These are phyloP conservation scores for Hyposoter didymator DNA, from an alignment of 2,888 invertebrate species.

Conservation along the genomic window DNA sequence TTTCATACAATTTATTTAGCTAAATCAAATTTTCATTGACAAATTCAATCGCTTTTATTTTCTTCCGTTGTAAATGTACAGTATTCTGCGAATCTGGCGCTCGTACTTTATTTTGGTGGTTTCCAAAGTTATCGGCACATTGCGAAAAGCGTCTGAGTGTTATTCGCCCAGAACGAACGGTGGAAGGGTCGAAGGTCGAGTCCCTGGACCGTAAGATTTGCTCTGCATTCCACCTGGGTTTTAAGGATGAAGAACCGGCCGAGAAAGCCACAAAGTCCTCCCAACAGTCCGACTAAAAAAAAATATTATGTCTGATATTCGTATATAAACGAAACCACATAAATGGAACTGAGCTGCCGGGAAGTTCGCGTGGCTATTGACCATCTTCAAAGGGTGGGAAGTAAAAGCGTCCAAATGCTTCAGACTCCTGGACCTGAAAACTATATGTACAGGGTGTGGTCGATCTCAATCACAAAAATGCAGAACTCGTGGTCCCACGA, in stretches of 20 bases:
- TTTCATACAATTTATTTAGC: not conserved
- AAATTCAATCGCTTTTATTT: not conserved
- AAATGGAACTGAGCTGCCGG: slow-evolving; percentile 51
- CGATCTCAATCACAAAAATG: not conserved
- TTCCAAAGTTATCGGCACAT: slow-evolving; percentile 4
- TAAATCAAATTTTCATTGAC: not conserved
- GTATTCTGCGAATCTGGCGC: not conserved
- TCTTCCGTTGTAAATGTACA: not conserved
- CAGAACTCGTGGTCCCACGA: not conserved
- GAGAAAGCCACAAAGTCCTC: slow-evolving; percentile 18
- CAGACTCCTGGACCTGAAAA: not conserved
- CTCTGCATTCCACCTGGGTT: slow-evolving; percentile 39
- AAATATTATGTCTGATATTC: slow-evolving; percentile 2
- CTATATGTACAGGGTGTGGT: not conserved
- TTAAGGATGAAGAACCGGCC: slow-evolving; percentile 14
- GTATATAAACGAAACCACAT: slow-evolving; percentile 7
- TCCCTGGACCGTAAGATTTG: slow-evolving; percentile 37
- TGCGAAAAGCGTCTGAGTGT: not conserved
- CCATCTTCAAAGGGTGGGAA: not conserved
- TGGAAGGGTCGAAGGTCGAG: slow-evolving; percentile 41
- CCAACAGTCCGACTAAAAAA: slow-evolving; percentile 19
- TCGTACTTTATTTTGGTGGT: not conserved
- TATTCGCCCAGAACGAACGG: slow-evolving; percentile 12
- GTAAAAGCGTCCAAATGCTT: slow-evolving; percentile 11
- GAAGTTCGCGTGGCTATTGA: slow-evolving; percentile 65